Conservation (phyloP, 2,888 invertebrate species). For the Epinotia ramella region DNA sequence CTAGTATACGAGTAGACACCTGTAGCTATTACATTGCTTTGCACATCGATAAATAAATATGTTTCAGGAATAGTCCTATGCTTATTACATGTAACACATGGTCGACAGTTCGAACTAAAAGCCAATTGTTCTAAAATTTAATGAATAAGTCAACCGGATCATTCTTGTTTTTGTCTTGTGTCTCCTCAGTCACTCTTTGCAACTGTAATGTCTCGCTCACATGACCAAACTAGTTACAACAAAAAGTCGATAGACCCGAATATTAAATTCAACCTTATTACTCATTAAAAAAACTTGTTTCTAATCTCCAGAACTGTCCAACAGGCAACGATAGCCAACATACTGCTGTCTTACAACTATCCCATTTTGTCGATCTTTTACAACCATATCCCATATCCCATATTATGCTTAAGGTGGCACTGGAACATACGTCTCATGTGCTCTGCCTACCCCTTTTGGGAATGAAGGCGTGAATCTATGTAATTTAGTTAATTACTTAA, state of each 20-base stretch:
- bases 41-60: not conserved
- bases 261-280: not conserved
- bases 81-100: no score
- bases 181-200: not conserved
- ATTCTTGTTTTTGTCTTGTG: not conserved
- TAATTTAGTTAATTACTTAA: no score
- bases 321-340: not conserved
- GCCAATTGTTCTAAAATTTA: not conserved
- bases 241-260: not conserved
- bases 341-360: constrained; percentile 12
- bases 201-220: not conserved
- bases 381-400: no score
- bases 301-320: not conserved
- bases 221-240: not conserved
- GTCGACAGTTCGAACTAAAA: not conserved
- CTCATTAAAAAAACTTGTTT: not conserved
- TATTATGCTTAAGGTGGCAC: no score
- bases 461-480: no score
- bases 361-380: no score
- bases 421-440: no score
- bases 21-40: not conserved
- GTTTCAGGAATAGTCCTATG: not conserved
- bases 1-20: no score
- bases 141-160: not conserved
- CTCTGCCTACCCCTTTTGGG: no score